Base-by-base conservation (phyloP, 2,888 invertebrate species). In the Tenthredo distinguenda region DNA sequence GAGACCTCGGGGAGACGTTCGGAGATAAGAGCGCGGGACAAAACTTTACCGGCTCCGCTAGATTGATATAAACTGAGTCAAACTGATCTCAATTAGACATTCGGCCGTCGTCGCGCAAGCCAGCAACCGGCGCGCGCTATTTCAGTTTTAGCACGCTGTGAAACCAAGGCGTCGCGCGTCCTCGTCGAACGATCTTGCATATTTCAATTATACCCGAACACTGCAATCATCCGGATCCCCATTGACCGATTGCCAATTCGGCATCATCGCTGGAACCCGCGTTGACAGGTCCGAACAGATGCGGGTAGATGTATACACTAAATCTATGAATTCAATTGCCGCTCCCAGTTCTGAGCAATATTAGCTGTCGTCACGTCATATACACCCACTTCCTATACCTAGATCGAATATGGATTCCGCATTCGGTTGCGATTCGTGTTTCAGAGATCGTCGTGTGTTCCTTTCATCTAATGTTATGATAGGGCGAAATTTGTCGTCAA, bases 11-110 rank as follows among this genome's bases (percentile, higher is more conserved):
- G 37, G 21, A 58, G 40, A 40, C 21, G 21, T 40, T 37, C 21
- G 2, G 26, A 5, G 62, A 40, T 37, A n/a, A 21, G 58, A 58
- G 40, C 37, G 10, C 37, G 18, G 79, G 88, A 88, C 88, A 87
- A 88, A 87, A 89, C 86, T 87, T 88, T 86, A 85, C 72, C 88
- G 77, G 84, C 74, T 82, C n/a, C 18, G 85, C 85, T 88, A 88
- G 87, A 90, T 90, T 89, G 88, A 88, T 86, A 86, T 88, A 87
- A 87, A 87, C 88, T 87, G 87, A 89, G 87, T 87, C 87, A 82
- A 89, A 88, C 88, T 86, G 88, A 89, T 88, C 88, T 89, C 88
- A 89, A 90, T 89, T 90, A 88, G 87, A 87, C 85, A 87, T 87
- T 87, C 87, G 86, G 87, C 26, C 55, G 55, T 86, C 88, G 79